Evolutionary conservation across 2,113 vertebrate species (phyloP).

Genomic region (Mirounga angustirostris): DNA sequence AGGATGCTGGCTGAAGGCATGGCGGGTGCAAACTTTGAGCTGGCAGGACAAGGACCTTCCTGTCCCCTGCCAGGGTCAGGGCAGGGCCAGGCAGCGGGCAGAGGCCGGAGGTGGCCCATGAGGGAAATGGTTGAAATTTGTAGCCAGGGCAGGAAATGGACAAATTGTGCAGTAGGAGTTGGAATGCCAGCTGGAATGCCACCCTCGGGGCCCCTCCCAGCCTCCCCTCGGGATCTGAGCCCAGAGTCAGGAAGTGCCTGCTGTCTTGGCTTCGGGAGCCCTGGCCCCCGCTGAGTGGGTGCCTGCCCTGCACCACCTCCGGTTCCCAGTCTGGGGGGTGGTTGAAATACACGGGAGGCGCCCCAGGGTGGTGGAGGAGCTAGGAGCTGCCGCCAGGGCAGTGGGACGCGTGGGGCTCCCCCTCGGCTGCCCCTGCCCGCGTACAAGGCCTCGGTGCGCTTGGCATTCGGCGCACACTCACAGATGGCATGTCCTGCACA

Average conservation of each 20-base stretch:
- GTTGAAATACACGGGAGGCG: not conserved
- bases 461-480: not conserved
- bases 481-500: rapidly evolving
- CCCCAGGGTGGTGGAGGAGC: not conserved
- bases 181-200: slow-evolving; percentile 78
- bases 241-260: slow-evolving; percentile 73
- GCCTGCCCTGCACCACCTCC: slow-evolving; percentile 37
- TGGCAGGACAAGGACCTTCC: slow-evolving; percentile 55
- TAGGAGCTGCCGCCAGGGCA: not conserved
- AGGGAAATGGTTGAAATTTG: slow-evolving; percentile 75
- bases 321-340: not conserved
- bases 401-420: rapidly evolving
- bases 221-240: not conserved
- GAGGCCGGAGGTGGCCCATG: slow-evolving; percentile 75
- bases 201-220: not conserved
- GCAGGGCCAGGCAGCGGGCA: slow-evolving; percentile 70
- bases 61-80: slow-evolving; percentile 66
- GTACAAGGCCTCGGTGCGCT: rapidly evolving
- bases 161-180: slow-evolving; percentile 65
- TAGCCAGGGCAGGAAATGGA: slow-evolving; percentile 81
- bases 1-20: not conserved
- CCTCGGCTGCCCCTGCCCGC: too few relatives aligned
- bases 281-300: not conserved
- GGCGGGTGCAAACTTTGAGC: slow-evolving; percentile 21
- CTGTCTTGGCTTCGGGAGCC: slow-evolving; percentile 38